Evolutionary conservation across 2,113 vertebrate species (phyloP).

Genomic region (Synodontis membranacea): DNA sequence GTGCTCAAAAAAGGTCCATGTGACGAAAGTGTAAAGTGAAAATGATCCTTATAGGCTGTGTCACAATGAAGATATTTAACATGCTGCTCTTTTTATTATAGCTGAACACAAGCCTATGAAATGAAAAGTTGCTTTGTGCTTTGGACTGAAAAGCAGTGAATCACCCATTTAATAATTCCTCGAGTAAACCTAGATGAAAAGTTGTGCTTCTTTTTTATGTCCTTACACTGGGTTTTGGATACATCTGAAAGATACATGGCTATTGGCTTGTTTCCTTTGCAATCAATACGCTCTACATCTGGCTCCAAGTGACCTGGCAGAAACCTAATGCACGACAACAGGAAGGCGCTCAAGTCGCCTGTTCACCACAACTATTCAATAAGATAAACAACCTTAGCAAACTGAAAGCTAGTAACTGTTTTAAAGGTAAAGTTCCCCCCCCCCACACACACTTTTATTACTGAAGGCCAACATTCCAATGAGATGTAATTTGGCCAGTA

Average conservation of each 20-base stretch:
- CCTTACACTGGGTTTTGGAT: constrained; percentile 16
- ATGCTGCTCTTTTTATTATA: background rate
- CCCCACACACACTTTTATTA: too few species aligned
- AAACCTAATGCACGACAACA: constrained; percentile 50
- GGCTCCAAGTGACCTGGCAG: constrained; percentile 52
- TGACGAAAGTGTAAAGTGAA: background rate
- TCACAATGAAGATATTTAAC: background rate
- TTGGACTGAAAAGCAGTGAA: constrained; percentile 18
- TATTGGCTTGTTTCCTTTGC: constrained; percentile 34
- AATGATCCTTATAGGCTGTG: background rate
- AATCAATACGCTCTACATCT: constrained; percentile 63
- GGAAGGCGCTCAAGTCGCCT: constrained; percentile 45
- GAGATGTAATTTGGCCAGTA: background rate
- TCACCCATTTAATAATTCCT: constrained; percentile 36
- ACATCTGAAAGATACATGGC: constrained; percentile 15
- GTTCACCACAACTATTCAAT: constrained; percentile 1
- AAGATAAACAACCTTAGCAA: constrained; percentile 29
- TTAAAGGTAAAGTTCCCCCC: background rate
- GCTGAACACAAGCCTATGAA: background rate
- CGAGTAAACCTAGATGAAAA: constrained; percentile 8
- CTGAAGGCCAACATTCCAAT: background rate
- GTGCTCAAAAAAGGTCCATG: background rate
- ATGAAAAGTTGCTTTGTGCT: background rate
- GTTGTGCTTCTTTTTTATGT: constrained; percentile 1
- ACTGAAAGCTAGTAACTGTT: background rate